Evolutionary conservation across 2,797 vertebrate genomes (phyloP).

Genomic region (Hippopotamyrus pictus): DNA sequence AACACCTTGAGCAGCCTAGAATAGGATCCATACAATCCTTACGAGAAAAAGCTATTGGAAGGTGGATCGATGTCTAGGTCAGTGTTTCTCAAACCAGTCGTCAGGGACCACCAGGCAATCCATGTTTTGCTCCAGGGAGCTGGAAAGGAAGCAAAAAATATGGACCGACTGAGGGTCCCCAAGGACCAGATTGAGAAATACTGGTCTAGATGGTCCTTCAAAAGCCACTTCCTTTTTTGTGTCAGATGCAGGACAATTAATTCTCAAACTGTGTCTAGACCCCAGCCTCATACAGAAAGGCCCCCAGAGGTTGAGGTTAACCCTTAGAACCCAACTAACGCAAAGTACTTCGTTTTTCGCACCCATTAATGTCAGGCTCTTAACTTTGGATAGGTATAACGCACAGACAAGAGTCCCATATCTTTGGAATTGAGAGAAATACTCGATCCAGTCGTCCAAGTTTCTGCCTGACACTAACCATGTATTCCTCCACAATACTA

Average conservation of each 20-base stretch:
- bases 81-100: neutral
- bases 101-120: neutral
- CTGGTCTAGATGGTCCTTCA: neutral
- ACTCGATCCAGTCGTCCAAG: neutral
- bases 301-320: neutral
- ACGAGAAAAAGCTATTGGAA: neutral
- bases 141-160: neutral
- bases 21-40: neutral
- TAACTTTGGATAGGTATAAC: neutral
- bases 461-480: no score
- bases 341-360: neutral
- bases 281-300: neutral
- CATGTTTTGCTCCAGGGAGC: neutral
- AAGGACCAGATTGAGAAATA: neutral
- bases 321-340: neutral
- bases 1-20: neutral
- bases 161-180: neutral
- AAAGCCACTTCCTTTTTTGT: neutral
- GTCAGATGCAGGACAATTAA: neutral
- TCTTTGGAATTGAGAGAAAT: neutral
- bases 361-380: neutral
- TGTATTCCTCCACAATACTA: no score
- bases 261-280: neutral
- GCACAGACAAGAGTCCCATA: neutral
- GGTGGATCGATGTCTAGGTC: neutral